Percentiles rank a stretch among this genome's conserved stretches.
Conservation (phyloP, 2,888 invertebrate genomes). For the Ornithoptera priamus region DNA sequence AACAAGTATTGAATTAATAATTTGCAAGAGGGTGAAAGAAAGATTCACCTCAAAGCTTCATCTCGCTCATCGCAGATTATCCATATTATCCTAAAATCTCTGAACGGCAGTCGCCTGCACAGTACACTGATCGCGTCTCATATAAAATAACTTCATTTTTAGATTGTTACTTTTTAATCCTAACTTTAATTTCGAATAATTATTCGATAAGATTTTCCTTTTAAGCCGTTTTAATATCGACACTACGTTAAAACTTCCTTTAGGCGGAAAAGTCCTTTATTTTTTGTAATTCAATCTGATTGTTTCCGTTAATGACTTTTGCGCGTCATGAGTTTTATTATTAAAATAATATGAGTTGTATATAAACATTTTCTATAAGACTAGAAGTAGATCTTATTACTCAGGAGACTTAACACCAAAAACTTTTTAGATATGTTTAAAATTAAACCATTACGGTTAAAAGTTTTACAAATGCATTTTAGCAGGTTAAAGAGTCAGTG, state of each 20-base stretch:
- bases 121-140: conserved; percentile 60
- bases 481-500: conserved; percentile 9
- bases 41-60: conserved; percentile 62
- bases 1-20: conserved; percentile 67
- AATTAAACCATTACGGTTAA: background rate
- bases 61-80: conserved; percentile 67
- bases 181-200: conserved; percentile 54
- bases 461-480: conserved; percentile 11
- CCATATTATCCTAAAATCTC: conserved; percentile 75
- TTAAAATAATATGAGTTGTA: background rate
- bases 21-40: conserved; percentile 61
- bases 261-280: conserved; percentile 32
- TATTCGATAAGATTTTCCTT: conserved; percentile 45
- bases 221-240: conserved; percentile 35
- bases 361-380: background rate
- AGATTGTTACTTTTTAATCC: conserved; percentile 58
- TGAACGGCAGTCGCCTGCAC: conserved; percentile 55
- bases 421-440: background rate
- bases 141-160: conserved; percentile 65
- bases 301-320: conserved; percentile 35
- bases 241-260: conserved; percentile 41
- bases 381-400: too few relatives aligned
- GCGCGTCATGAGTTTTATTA: conserved; percentile 18
- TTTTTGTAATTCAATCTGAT: conserved; percentile 35
- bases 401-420: background rate